phyloP scores from a whole-genome alignment of 1,140 invertebrate genomes.

The Lutraria rhynchaena region DNA sequence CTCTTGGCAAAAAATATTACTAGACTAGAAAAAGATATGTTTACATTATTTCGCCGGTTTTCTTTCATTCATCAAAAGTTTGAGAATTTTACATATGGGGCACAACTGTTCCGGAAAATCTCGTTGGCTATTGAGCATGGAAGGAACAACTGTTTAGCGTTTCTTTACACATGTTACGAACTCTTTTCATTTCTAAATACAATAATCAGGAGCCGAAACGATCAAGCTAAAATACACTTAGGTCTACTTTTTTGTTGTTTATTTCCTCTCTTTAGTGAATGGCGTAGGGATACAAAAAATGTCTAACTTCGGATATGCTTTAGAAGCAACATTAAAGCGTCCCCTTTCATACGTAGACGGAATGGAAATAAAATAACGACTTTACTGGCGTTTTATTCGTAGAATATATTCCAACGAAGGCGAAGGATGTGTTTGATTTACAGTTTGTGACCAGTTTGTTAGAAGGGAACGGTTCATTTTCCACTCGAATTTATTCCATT shows the following conservation, averaged over 20 bases:
- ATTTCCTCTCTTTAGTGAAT: no score
- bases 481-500: conserved; percentile 27
- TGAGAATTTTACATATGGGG: conserved; percentile 19
- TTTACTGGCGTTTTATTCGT: conserved; percentile 2
- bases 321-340: background rate
- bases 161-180: conserved; percentile 19
- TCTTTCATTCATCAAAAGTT: conserved; percentile 38
- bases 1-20: no score
- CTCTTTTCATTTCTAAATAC: conserved; percentile 21
- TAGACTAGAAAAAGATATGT: background rate
- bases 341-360: conserved; percentile 7
- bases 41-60: conserved; percentile 16
- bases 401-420: conserved; percentile 22
- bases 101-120: conserved; percentile 14
- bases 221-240: conserved; percentile 6
- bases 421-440: conserved; percentile 14
- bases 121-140: conserved; percentile 19
- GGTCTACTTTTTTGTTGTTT: background rate
- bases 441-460: conserved; percentile 5
- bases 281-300: background rate
- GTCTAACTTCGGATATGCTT: background rate
- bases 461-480: conserved; percentile 6
- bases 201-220: conserved; percentile 2
- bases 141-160: conserved; percentile 20
- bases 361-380: background rate